phyloP scores from a whole-genome alignment of 2,797 vertebrate genomes.

The Spizella passerina region DNA sequence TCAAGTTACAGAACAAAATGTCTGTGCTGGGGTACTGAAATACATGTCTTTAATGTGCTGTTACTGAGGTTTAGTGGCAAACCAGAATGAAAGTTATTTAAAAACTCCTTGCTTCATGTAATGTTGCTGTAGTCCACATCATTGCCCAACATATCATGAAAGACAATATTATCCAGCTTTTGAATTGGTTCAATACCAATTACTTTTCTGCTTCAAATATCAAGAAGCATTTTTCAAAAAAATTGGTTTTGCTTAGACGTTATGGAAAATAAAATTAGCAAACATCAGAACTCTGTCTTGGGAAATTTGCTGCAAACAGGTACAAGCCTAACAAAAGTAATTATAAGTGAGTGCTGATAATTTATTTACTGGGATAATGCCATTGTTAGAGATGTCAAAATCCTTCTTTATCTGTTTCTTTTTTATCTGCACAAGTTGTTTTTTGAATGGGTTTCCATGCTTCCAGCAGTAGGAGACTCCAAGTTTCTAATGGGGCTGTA shows the following conservation, averaged over 20 bases:
- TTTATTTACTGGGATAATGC: not conserved
- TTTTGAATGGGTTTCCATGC: not conserved
- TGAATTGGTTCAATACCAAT: conserved; percentile 3
- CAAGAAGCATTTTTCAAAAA: not conserved
- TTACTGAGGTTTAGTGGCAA: not conserved
- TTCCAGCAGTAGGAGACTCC: not conserved
- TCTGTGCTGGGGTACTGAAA: not conserved
- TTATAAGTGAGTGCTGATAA: not conserved
- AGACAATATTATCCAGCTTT: conserved; percentile 16
- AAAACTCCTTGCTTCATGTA: not conserved
- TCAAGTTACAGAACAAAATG: not conserved
- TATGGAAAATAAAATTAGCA: not conserved
- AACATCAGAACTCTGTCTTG: not conserved
- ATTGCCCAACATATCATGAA: not conserved
- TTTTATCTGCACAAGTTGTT: not conserved
- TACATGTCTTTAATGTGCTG: not conserved
- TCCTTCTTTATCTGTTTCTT: not conserved
- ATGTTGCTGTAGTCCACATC: not conserved
- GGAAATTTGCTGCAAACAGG: not conserved
- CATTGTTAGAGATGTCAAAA: not conserved
- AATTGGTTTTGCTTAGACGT: not conserved
- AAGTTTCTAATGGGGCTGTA: not conserved
- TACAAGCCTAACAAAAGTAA: not conserved
- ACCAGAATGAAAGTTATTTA: not conserved
- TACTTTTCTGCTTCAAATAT: conserved; percentile 36